phyloP scores from a whole-genome alignment of 2,888 invertebrate genomes.

The Drosophila parthenogenetica region DNA sequence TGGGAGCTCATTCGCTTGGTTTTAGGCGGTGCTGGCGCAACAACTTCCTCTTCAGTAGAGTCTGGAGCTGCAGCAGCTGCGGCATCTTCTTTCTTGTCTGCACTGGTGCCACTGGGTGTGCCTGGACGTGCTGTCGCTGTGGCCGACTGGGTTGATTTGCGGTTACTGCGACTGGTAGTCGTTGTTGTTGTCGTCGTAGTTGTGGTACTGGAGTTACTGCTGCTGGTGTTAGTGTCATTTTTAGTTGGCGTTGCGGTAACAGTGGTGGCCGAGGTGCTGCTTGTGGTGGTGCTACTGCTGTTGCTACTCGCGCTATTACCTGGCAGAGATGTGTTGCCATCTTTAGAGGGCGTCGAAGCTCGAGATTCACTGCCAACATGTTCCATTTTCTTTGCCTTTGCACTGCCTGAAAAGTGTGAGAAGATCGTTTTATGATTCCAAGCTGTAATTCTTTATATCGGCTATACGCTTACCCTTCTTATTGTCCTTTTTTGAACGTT shows the following conservation, averaged over 20 bases:
- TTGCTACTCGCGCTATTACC: constrained; percentile 30
- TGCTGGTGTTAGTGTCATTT: constrained; percentile 76
- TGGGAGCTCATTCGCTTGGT: constrained; percentile 62
- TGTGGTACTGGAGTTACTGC: constrained; percentile 41
- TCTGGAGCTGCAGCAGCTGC: constrained; percentile 47
- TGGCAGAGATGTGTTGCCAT: constrained; percentile 76
- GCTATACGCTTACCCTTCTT: constrained; percentile 87
- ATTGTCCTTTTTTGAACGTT: constrained; percentile 78
- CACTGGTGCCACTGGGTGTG: constrained; percentile 44
- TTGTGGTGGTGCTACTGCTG: constrained; percentile 45
- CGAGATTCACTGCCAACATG: constrained; percentile 86
- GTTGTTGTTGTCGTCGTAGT: constrained; percentile 37
- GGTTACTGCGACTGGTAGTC: constrained; percentile 58
- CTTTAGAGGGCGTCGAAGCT: constrained; percentile 88
- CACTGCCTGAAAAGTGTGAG: constrained; percentile 69
- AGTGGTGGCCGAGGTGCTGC: constrained; percentile 50
- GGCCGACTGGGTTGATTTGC: constrained; percentile 58
- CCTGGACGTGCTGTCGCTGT: constrained; percentile 45
- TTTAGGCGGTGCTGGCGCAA: constrained; percentile 47
- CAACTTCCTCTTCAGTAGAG: constrained; percentile 64
- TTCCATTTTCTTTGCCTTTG: constrained; percentile 84
- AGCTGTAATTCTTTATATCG: background rate
- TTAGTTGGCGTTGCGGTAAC: constrained; percentile 29
- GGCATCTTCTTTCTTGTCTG: constrained; percentile 71
- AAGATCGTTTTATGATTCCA: background rate